Percentiles rank a stretch among this genome's conserved stretches.
Evolutionary conservation across 2,888 invertebrate species (phyloP).

Genomic region (Thysanoteuthis rhombus): DNA sequence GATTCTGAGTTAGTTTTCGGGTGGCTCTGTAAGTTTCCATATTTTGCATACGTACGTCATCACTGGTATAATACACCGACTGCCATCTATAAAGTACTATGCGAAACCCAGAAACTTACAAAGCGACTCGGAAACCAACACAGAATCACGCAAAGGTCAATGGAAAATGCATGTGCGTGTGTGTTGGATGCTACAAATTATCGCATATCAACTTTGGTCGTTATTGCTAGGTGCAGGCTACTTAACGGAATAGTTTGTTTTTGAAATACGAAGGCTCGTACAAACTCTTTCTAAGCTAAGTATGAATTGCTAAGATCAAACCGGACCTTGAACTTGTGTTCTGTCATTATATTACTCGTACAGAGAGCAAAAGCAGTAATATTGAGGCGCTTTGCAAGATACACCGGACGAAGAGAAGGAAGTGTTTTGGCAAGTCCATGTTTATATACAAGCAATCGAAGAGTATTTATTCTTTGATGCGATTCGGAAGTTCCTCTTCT

Average conservation of each 20-base stretch:
- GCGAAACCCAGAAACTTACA: too few species aligned
- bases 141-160: too few species aligned
- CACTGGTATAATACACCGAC: too few species aligned
- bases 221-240: not conserved
- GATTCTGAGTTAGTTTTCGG: too few species aligned
- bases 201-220: too few species aligned
- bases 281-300: not conserved
- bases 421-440: not conserved
- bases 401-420: not conserved
- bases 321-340: not conserved
- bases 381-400: not conserved
- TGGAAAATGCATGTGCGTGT: too few species aligned
- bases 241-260: not conserved
- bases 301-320: not conserved
- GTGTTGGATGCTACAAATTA: too few species aligned
- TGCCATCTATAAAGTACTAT: too few species aligned
- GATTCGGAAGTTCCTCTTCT: not conserved
- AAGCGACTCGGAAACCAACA: too few species aligned
- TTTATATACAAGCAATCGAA: not conserved
- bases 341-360: not conserved
- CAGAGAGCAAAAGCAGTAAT: not conserved
- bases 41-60: too few species aligned
- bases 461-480: not conserved
- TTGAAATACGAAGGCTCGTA: not conserved
- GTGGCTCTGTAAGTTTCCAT: too few species aligned